Percentiles rank a stretch among this genome's conserved stretches.
phyloP scores from a whole-genome alignment of 2,113 vertebrate genomes.

The Prunella himalayana region DNA sequence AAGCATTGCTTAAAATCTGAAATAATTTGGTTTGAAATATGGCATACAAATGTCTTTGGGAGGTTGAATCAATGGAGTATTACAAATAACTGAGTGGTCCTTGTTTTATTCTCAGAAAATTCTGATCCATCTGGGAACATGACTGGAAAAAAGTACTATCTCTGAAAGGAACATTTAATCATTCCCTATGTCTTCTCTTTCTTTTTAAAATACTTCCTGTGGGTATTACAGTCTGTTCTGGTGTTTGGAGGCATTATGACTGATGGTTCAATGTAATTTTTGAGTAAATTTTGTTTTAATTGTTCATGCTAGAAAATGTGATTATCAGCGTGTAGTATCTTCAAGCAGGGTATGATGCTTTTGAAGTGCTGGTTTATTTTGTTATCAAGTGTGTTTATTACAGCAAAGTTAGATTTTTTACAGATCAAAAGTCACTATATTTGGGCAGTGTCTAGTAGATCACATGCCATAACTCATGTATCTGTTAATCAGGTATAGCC shows the following conservation, averaged over 20 bases:
- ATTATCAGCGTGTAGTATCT: not conserved
- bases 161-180: not conserved
- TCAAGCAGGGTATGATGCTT: not conserved
- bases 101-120: not conserved
- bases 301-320: not conserved
- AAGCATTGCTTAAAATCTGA: not conserved
- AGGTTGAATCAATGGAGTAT: not conserved
- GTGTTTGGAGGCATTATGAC: not conserved
- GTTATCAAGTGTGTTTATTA: not conserved
- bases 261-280: not conserved
- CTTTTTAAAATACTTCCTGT: not conserved
- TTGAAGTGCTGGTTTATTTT: not conserved
- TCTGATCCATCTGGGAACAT: not conserved
- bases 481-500: not conserved
- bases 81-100: not conserved
- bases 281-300: not conserved
- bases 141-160: not conserved
- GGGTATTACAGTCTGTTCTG: not conserved
- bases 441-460: not conserved
- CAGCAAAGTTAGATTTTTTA: not conserved
- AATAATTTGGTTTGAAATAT: not conserved
- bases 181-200: not conserved
- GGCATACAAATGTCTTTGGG: not conserved
- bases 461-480: accelerated
- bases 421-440: not conserved